phyloP scores from a whole-genome alignment of 1,140 invertebrate species.

The Eumeta japonica region DNA sequence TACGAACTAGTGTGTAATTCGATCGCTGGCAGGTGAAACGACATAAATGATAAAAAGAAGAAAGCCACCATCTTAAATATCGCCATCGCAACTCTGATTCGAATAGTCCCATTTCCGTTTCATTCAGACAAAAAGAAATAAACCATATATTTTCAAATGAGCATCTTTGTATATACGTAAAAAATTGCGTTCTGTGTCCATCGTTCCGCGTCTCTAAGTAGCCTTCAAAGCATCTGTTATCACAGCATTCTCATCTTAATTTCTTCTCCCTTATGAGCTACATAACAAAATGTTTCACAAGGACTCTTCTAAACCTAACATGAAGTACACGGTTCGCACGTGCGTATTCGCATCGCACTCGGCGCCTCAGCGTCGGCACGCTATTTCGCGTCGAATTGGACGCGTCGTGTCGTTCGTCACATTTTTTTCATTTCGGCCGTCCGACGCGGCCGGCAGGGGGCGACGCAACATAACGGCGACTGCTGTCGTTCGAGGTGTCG shows the following conservation, averaged over 20 bases:
- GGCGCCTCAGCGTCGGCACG: too few relatives aligned
- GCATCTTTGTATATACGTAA: conserved; percentile 1
- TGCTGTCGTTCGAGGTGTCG: too few relatives aligned
- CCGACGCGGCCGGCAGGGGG: too few relatives aligned
- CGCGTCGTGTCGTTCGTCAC: background rate
- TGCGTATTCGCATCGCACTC: too few relatives aligned
- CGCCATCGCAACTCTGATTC: too few relatives aligned
- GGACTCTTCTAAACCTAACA: background rate
- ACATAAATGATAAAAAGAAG: too few relatives aligned
- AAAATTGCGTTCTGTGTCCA: background rate
- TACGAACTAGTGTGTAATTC: too few relatives aligned
- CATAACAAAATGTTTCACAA: conserved; percentile 17
- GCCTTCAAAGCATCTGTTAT: conserved; percentile 36
- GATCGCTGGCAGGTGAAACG: too few relatives aligned
- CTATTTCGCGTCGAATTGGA: background rate
- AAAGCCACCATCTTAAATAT: too few relatives aligned
- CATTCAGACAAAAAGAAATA: background rate
- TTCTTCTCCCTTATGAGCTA: conserved; percentile 37
- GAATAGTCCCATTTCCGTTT: too few relatives aligned
- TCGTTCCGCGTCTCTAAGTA: conserved; percentile 12
- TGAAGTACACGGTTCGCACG: too few relatives aligned
- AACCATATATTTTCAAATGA: background rate
- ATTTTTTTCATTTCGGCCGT: background rate
- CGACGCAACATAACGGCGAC: too few relatives aligned
- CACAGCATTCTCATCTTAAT: conserved; percentile 40